A percentile compares a stretch with the other conserved stretches of the same genome.
phyloP scores from a whole-genome alignment of 2,113 vertebrate genomes.

The Poicephalus gulielmi region DNA sequence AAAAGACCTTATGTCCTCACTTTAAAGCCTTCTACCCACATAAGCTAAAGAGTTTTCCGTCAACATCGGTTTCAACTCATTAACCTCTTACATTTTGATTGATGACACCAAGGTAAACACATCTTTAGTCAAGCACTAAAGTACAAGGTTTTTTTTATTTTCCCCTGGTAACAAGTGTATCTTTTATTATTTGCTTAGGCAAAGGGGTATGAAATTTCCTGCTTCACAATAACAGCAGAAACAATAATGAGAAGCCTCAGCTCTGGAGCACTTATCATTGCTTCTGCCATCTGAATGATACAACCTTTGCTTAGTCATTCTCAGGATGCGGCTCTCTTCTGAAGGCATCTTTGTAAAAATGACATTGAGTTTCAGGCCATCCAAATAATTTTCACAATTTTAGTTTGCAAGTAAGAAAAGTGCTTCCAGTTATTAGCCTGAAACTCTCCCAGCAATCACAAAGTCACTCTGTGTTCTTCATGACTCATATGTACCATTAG shows the following conservation, averaged over 20 bases:
- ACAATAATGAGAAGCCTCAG: background rate
- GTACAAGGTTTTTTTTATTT: background rate
- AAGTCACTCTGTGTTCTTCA: background rate
- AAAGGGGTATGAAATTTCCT: background rate
- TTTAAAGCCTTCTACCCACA: background rate
- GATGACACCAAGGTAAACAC: background rate
- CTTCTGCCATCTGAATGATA: background rate
- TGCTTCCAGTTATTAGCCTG: background rate
- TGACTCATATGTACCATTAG: constrained; percentile 10
- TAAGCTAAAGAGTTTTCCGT: background rate
- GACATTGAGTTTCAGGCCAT: background rate
- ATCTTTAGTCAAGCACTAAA: background rate
- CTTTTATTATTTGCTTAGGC: background rate
- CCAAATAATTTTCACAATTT: constrained; percentile 25
- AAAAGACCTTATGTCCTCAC: background rate
- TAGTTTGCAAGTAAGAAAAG: background rate
- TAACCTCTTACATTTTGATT: background rate
- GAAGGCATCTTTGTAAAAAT: constrained; percentile 20
- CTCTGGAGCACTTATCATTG: background rate
- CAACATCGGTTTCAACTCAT: background rate
- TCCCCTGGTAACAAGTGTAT: background rate
- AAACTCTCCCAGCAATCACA: background rate
- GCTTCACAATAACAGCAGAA: background rate
- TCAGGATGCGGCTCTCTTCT: background rate
- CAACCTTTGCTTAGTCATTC: background rate